Evolutionary conservation across 2,797 vertebrate genomes (phyloP), one percentile per base, ranked within the genome.

Genomic region (Pseudomugil tenellus): DNA sequence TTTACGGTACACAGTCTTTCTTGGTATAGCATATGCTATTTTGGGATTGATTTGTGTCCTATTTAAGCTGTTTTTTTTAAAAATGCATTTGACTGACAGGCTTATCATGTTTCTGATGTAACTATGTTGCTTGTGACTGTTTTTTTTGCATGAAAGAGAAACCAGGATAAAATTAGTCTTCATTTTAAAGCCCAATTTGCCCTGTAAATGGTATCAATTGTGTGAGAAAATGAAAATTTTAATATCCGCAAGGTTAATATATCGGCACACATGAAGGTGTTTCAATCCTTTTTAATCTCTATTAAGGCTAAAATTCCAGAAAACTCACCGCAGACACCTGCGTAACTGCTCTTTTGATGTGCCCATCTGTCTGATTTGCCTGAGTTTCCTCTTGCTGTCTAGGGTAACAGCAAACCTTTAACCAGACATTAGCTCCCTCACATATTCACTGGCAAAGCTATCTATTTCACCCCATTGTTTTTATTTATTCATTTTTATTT

Each of bases 151-250:
- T 79, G 75, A 76, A 84, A 62, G 61, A 51, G 54, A 73, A 54
- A 67, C 49, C 58, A 80, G 84, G 83, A 60, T 80, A 65, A 80
- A 87, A 82, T 39, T 1, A 75, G 72, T 41, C 29, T 83, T 85
- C 81, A 89, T 74, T 84, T 66, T 43, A 70, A 77, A 51, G 72
- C 72, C 68, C 85, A 85, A 89, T 91, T 90, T 77, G 52, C 58
- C 70, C 41, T 2, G 58, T 51, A 52, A 70, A 79, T 61, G 12
- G 25, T 11, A 17, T 35, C 64, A 53, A 63, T 81, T 84, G 79
- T 86, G 57, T 74, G 66, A 78, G 70, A 78, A 58, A 39, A 19
- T 16, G 34, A 57, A 32, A 63, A 37, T 77, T 78, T 73, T 52
- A 76, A 87, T 73, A 65, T 70, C 75, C 78, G 66, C 29, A 53